These are phyloP conservation scores for Drosophila austrosaltans DNA, from an alignment of 2,888 invertebrate genomes.

Conservation along the genomic window DNA sequence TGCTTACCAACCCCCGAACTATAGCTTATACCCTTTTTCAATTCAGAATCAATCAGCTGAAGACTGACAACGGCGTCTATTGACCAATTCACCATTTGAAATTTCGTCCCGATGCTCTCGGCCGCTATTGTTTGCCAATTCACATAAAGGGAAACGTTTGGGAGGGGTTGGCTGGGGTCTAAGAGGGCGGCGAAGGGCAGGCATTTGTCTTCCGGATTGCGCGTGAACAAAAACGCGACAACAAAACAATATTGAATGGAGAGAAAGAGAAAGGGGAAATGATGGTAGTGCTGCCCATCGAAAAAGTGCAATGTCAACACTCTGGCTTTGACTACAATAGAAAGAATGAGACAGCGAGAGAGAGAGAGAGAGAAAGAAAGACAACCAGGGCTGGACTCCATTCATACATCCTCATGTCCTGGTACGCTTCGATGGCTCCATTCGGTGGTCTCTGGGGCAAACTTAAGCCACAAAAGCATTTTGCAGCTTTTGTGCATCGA, in stretches of 20 bases:
- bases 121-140: slow-evolving; percentile 20
- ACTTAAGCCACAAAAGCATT: slow-evolving; percentile 48
- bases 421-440: slow-evolving; percentile 26
- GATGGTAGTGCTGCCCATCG: slow-evolving; percentile 17
- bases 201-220: slow-evolving; percentile 57
- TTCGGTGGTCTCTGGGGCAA: slow-evolving; percentile 27
- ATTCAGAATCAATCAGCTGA: slow-evolving; percentile 45
- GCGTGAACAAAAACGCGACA: slow-evolving; percentile 30
- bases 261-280: background rate
- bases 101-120: background rate
- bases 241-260: slow-evolving; percentile 24
- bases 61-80: slow-evolving; percentile 19
- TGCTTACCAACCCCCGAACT: background rate
- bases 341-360: slow-evolving; percentile 6
- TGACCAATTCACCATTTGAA: slow-evolving; percentile 15
- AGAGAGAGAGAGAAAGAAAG: slow-evolving; percentile 13
- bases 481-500: slow-evolving; percentile 35
- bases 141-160: slow-evolving; percentile 19
- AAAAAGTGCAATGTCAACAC: slow-evolving; percentile 45
- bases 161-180: too few relatives aligned
- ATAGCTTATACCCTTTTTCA: slow-evolving; percentile 26
- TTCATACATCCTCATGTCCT: slow-evolving; percentile 17
- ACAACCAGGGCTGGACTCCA: slow-evolving; percentile 2
- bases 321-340: slow-evolving; percentile 39
- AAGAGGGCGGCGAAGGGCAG: background rate